Base-by-base conservation (phyloP, 2,888 invertebrate genomes). In the Ectemnius continuus region DNA sequence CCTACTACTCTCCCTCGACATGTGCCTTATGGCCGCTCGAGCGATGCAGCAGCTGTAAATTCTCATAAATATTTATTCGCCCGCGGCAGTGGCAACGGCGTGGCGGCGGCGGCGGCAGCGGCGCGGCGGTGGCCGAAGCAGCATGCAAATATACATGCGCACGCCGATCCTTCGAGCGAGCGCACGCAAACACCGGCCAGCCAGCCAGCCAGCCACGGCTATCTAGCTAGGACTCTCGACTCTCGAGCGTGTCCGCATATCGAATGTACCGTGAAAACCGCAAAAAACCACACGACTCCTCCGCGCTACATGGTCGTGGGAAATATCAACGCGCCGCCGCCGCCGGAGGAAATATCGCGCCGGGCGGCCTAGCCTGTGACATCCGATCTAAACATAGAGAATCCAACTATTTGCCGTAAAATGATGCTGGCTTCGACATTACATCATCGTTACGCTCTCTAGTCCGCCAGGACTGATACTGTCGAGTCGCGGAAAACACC, bases 21-120 rank as follows among this genome's bases (percentile, higher is more conserved):
- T 5, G 13, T 18, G n/a, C 56, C 13, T 13, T 26, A 47, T 45
- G 23, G 58, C 47, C 63, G 81, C 81, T 79, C 74, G 76, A 74
- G 36, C 36, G 36, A 52, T 16, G 52, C 16, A 76, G 78, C 78
- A 76, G 77, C 79, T 69, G 79, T 73, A 76, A 81, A 84, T 81
- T 81, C 83, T 86, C 84, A 87, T 88, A 86, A 87, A 87, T 88
- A 88, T 88, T 87, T 85, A 88, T 36, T 36, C 6, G 36, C 36
- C 36, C 36, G 36, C 36, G 36, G 36, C 36, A 11, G 36, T 23
- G 2, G 36, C 8, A 2, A 8, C 8, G 1, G 86, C 67, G 36
- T 2, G 1, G 86, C 67, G 67, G 69, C n/a, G 59, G 56, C 56
- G 66, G 70, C 73, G 71, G 66, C 70, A 68, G 36, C 72, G 11